These are phyloP conservation scores for Hydractinia symbiolongicarpus DNA, from an alignment of 30 jellyfish, hydroid and myxozoan species.

Conservation along the genomic window DNA sequence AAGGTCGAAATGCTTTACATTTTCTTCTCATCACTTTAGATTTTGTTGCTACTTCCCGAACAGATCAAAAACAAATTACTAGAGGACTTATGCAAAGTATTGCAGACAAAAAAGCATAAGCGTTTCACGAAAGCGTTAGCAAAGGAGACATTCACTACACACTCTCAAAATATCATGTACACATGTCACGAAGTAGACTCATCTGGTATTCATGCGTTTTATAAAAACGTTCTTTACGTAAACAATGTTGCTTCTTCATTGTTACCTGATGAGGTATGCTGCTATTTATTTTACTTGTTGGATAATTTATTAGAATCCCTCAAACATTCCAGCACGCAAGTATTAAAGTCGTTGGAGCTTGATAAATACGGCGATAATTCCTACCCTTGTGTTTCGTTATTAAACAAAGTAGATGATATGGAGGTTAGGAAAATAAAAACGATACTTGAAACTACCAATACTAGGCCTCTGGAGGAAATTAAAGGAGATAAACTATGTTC, in stretches of 20 bases:
- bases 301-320: background rate
- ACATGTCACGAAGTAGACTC: background rate
- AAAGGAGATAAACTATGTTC: background rate
- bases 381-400: background rate
- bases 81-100: background rate
- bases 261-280: background rate
- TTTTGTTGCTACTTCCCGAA: constrained; percentile 7
- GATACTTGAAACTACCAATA: background rate
- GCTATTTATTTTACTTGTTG: background rate
- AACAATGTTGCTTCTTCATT: background rate
- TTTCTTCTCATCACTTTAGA: background rate
- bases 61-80: background rate
- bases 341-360: background rate
- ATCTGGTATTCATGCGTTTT: background rate
- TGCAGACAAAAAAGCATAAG: background rate
- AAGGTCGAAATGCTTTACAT: too few relatives aligned
- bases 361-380: background rate
- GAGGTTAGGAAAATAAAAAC: background rate
- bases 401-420: background rate
- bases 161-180: constrained; percentile 11
- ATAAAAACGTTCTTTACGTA: background rate
- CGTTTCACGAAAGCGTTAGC: background rate
- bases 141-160: background rate
- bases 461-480: background rate
- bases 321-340: background rate